Conservation (phyloP, 1,140 invertebrate genomes). For the Orchesella cincta region DNA sequence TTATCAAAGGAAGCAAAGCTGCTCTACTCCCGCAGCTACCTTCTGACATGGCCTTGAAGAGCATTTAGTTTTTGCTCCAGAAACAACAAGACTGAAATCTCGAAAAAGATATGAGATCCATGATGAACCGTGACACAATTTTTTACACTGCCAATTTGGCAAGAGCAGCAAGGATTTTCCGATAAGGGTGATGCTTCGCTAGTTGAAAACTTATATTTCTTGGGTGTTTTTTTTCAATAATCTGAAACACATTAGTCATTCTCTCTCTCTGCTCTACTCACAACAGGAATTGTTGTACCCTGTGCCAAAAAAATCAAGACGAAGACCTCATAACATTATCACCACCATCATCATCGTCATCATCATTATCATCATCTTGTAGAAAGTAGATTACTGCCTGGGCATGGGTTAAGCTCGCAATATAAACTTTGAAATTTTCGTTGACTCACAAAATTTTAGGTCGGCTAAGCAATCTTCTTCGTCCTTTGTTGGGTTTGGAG, state of each 20-base stretch:
- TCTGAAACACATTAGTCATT: constrained; percentile 10
- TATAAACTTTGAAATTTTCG: too few species aligned
- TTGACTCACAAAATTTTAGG: too few species aligned
- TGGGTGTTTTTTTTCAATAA: not conserved
- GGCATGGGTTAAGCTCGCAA: too few species aligned
- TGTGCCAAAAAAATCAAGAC: not conserved
- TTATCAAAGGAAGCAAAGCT: too few species aligned
- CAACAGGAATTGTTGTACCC: not conserved
- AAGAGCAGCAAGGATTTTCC: constrained; percentile 1
- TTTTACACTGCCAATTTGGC: constrained; percentile 5
- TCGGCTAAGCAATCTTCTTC: too few species aligned
- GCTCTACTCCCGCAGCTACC: too few species aligned
- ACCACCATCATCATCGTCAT: not conserved
- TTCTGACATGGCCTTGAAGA: too few species aligned
- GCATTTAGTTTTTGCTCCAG: too few species aligned
- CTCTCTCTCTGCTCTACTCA: not conserved
- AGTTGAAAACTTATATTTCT: constrained; percentile 5
- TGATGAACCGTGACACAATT: not conserved
- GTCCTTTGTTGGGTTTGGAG: too few species aligned
- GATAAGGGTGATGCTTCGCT: not conserved
- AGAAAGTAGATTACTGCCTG: too few species aligned
- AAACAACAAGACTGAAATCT: too few species aligned
- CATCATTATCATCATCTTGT: not conserved
- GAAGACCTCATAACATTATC: not conserved
- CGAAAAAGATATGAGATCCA: not conserved